Conservation (phyloP, 2,797 vertebrate genomes). For the Hyperoplus immaculatus region DNA sequence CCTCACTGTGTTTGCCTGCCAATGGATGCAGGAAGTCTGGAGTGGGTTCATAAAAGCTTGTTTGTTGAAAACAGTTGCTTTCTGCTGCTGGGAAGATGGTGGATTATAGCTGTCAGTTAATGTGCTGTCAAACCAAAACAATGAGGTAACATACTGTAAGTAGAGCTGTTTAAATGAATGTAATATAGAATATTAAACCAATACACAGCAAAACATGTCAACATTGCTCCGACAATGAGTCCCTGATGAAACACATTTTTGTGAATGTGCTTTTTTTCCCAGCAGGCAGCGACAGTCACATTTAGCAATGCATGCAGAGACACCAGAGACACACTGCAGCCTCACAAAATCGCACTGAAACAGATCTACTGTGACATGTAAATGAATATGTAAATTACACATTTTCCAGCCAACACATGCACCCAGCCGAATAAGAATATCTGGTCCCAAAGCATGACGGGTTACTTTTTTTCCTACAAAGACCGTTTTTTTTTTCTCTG, state of each 20-base stretch:
- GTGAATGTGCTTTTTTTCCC: slow-evolving; percentile 9
- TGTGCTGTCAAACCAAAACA: background rate
- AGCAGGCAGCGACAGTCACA: slow-evolving; percentile 43
- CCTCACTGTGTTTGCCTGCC: background rate
- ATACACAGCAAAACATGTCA: background rate
- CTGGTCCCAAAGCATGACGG: slow-evolving; percentile 38
- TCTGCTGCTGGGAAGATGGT: background rate
- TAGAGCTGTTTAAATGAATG: background rate
- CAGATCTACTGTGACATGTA: slow-evolving; percentile 61
- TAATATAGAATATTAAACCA: background rate
- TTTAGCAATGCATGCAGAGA: slow-evolving; percentile 53
- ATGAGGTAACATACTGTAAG: background rate
- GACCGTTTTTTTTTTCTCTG: slow-evolving; percentile 11
- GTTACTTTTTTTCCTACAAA: slow-evolving; percentile 33
- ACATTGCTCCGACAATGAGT: background rate
- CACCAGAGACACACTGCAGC: slow-evolving; percentile 31
- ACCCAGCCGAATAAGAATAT: slow-evolving; percentile 53
- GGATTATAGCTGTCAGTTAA: background rate
- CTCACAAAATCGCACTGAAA: slow-evolving; percentile 55
- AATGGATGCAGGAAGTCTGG: background rate
- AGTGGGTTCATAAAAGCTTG: background rate
- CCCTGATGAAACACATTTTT: slow-evolving; percentile 3
- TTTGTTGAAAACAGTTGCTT: background rate
- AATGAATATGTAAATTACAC: slow-evolving; percentile 63
- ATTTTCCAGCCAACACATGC: slow-evolving; percentile 46